A percentile compares a stretch with the other conserved stretches of the same genome.
Evolutionary conservation across 2,113 vertebrate species (phyloP).

Genomic region (Seriola rivoliana): DNA sequence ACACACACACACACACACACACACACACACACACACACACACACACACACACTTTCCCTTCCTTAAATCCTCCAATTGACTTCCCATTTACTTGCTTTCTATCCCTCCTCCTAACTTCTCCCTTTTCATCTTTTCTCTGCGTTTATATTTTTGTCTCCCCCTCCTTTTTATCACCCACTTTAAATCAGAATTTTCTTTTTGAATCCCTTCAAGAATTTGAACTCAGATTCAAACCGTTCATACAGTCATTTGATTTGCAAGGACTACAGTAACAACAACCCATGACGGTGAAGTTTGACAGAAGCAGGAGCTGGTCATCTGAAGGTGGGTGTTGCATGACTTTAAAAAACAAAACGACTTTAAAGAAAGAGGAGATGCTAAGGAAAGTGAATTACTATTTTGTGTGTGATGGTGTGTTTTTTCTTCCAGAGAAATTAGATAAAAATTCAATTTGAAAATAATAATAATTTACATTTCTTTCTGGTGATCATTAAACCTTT

Average conservation of each 20-base stretch:
- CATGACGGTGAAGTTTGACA: neutral
- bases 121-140: conserved; percentile 25
- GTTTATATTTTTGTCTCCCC: conserved; percentile 8
- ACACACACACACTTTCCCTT: neutral
- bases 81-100: neutral
- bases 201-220: conserved; percentile 18
- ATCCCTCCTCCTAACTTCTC: neutral
- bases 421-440: too few relatives aligned
- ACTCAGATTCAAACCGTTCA: conserved; percentile 35
- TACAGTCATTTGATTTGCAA: neutral
- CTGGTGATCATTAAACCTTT: neutral
- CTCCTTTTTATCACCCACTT: conserved; percentile 29
- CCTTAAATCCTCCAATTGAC: conserved; percentile 3
- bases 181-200: conserved; percentile 15
- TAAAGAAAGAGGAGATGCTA: too few relatives aligned
- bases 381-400: too few relatives aligned
- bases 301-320: neutral
- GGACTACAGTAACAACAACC: neutral
- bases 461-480: neutral
- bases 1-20: conserved; percentile 8
- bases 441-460: neutral
- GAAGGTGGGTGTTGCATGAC: neutral
- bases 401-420: too few relatives aligned
- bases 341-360: too few relatives aligned
- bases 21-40: neutral